Base-by-base conservation (phyloP, 2,113 vertebrate genomes). In the Cheilinus undulatus region DNA sequence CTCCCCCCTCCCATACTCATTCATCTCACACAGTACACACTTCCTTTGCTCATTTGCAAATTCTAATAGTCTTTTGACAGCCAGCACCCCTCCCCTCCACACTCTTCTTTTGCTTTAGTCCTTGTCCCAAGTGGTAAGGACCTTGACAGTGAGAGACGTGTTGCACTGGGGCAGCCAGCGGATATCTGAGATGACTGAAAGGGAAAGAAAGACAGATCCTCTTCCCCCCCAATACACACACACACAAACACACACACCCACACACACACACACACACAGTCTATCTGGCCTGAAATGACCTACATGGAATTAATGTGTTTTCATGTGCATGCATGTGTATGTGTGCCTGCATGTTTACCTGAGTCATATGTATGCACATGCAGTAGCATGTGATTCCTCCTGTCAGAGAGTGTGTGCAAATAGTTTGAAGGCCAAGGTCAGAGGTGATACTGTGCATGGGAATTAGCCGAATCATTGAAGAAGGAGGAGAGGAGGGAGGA, bases 111-210 rank as follows among this genome's bases (percentile, higher is more conserved):
- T 48, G 10, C 32, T 38, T 20, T 69, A 56, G 70, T 59, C 48
- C 59, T 59, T 49, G 28, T 83, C 64, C 61, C 78, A 76, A 80
- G 43, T 10, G 60, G 34, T 52, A 3, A 26, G 45, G 82, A 83
- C 86, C 84, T 84, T 87, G 84, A 88, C 86, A 73, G 72, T 75
- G 88, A 87, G 61, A 70, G 83, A 83, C 82, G 84, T 74, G 78
- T 68, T 48, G 0, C 56, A 30, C 57, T 83, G 40, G 22, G 52
- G 63, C 73, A 65, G 83, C 66, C 75, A 77, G 45, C 3, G 23
- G 88, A 87, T 61, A 89, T 87, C 74, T 65, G 86, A 92, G 85
- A 88, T 32, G 36, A 60, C 57, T 67, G 80, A 89, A 87, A 79
- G 53, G 30, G 50, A 58, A 81, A 73, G 52, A 80, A 76, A 69